phyloP scores from a whole-genome alignment of 2,113 vertebrate species.

The Leptosomus discolor region DNA sequence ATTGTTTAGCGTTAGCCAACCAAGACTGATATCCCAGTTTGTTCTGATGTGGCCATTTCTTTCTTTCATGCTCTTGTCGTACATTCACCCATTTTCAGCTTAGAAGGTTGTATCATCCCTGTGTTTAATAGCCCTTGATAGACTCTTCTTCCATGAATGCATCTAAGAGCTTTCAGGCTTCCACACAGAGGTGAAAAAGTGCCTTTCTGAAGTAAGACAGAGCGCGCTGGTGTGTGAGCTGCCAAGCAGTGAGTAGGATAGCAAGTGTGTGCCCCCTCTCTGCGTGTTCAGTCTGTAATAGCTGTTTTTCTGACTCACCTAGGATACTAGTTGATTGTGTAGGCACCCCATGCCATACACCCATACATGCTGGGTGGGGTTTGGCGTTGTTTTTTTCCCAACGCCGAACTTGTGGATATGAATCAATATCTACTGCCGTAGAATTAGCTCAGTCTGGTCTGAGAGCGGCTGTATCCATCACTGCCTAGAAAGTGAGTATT shows the following conservation, averaged over 20 bases:
- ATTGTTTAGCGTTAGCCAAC: neutral
- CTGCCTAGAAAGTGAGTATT: neutral
- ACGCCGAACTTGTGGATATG: neutral
- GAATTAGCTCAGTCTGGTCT: neutral
- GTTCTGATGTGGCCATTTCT: too few relatives aligned
- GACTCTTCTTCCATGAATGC: neutral
- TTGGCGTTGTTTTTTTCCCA: neutral
- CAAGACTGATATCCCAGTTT: too few relatives aligned
- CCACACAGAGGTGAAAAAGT: neutral
- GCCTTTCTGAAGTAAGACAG: neutral
- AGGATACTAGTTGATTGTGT: neutral
- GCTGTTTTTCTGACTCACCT: neutral
- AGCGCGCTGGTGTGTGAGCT: neutral
- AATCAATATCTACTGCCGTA: neutral
- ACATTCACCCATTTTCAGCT: neutral
- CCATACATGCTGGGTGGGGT: neutral
- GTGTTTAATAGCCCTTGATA: neutral
- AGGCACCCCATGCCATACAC: neutral
- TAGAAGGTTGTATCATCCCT: neutral
- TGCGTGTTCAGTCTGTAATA: neutral
- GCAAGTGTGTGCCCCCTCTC: neutral
- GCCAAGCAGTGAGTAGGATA: neutral
- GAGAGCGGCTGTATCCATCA: neutral
- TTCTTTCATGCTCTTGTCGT: neutral
- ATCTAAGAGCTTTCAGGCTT: neutral